Evolutionary conservation across 2,113 vertebrate genomes (phyloP).

Genomic region (Acrocephalus arundinaceus): DNA sequence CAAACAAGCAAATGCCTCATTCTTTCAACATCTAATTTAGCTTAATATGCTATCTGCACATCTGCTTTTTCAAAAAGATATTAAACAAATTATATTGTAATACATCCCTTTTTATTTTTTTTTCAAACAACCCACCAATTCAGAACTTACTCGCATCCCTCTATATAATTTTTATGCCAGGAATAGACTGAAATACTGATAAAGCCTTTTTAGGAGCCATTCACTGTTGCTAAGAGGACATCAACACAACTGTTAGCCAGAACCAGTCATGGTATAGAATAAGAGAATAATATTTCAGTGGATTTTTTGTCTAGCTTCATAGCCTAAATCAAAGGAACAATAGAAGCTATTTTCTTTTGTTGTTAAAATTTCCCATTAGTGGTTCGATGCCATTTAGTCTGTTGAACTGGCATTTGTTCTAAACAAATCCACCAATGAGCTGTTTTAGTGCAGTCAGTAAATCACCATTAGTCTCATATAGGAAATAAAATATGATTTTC

Average conservation of each 20-base stretch:
- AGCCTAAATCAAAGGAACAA: not conserved
- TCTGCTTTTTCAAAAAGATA: conserved; percentile 31
- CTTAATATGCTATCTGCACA: not conserved
- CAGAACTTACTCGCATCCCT: not conserved
- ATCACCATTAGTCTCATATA: not conserved
- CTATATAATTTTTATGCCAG: conserved; percentile 1
- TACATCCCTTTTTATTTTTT: not conserved
- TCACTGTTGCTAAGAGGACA: conserved; percentile 10
- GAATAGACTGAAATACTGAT: not conserved
- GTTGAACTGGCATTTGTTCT: not conserved
- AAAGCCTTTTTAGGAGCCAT: not conserved
- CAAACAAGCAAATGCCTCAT: not conserved
- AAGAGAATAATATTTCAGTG: not conserved
- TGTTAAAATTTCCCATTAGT: conserved; percentile 11
- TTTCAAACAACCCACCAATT: not conserved
- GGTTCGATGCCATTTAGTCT: not conserved
- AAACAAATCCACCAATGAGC: not conserved
- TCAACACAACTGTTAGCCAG: conserved; percentile 10
- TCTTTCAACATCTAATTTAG: conserved; percentile 10
- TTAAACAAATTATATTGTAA: not conserved
- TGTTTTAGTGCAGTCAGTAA: not conserved
- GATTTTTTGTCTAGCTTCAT: not conserved
- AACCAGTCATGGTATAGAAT: not conserved
- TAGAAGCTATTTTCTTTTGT: not conserved
- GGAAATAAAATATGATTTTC: not conserved